Conservation (phyloP, 2,888 invertebrate species). For the Uloborus plumipes region DNA sequence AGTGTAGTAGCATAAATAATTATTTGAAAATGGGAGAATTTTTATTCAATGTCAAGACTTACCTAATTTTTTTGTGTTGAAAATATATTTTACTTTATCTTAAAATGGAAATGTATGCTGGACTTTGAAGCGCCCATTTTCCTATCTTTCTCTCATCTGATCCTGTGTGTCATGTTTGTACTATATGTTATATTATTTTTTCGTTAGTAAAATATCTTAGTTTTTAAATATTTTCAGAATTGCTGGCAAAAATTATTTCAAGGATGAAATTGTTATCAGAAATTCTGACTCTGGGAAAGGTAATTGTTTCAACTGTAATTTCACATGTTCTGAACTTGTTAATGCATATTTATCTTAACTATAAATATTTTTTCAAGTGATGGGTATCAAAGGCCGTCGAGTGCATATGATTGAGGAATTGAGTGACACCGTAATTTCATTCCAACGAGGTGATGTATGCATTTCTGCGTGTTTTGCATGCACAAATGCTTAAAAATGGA, state of each 20-base stretch:
- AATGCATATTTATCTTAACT: neutral
- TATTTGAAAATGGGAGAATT: too few species aligned
- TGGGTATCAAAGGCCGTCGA: slow-evolving; percentile 98
- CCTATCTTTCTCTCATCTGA: too few species aligned
- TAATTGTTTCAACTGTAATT: slow-evolving; percentile 70
- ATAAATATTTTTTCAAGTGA: slow-evolving; percentile 78
- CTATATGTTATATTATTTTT: too few species aligned
- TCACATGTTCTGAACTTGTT: too few species aligned
- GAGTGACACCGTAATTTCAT: slow-evolving; percentile 98
- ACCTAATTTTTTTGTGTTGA: too few species aligned
- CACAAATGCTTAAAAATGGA: slow-evolving; percentile 20
- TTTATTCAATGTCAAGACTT: too few species aligned
- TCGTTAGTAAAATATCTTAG: too few species aligned
- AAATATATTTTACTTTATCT: too few species aligned
- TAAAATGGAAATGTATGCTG: too few species aligned
- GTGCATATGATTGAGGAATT: slow-evolving; percentile 99
- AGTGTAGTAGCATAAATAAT: too few species aligned
- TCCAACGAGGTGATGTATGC: slow-evolving; percentile 87
- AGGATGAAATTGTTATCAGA: slow-evolving; percentile 94
- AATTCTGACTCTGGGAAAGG: slow-evolving; percentile 97
- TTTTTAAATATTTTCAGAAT: slow-evolving; percentile 72
- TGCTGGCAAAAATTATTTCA: slow-evolving; percentile 92
- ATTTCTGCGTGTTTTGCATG: slow-evolving; percentile 52
- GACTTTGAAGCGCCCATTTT: too few species aligned
- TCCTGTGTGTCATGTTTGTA: too few species aligned